These are phyloP conservation scores for Paramisgurnus dabryanus DNA, from an alignment of 2,113 vertebrate species.

Conservation along the genomic window DNA sequence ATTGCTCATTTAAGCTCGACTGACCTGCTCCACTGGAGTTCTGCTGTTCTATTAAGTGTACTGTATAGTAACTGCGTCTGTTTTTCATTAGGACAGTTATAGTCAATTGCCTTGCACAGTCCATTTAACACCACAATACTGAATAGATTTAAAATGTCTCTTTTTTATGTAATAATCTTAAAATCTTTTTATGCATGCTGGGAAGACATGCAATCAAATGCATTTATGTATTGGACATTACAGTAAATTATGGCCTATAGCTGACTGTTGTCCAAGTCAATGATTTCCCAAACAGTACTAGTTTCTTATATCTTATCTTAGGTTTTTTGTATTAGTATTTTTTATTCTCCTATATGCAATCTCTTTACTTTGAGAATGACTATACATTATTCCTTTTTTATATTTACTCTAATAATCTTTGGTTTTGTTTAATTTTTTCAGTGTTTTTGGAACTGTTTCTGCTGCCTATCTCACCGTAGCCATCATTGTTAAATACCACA, in stretches of 20 bases:
- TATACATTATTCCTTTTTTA: neutral
- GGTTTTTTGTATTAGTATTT: too few relatives aligned
- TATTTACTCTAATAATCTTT: constrained; percentile 13
- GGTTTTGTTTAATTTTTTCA: constrained; percentile 51
- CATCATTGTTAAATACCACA: constrained; percentile 81
- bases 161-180: neutral
- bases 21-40: neutral
- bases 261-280: too few relatives aligned
- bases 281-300: too few relatives aligned
- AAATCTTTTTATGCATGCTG: too few relatives aligned
- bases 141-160: neutral
- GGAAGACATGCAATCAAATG: too few relatives aligned
- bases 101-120: neutral
- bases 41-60: neutral
- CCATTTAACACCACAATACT: neutral
- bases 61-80: neutral
- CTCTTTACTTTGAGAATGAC: too few relatives aligned
- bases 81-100: neutral
- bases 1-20: neutral
- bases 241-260: too few relatives aligned
- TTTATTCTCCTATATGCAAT: too few relatives aligned
- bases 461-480: constrained; percentile 83
- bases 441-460: constrained; percentile 84
- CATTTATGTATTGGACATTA: too few relatives aligned
- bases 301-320: too few relatives aligned